These are phyloP conservation scores for Diplolepis rosae DNA, from an alignment of 2,888 invertebrate genomes.

Conservation along the genomic window DNA sequence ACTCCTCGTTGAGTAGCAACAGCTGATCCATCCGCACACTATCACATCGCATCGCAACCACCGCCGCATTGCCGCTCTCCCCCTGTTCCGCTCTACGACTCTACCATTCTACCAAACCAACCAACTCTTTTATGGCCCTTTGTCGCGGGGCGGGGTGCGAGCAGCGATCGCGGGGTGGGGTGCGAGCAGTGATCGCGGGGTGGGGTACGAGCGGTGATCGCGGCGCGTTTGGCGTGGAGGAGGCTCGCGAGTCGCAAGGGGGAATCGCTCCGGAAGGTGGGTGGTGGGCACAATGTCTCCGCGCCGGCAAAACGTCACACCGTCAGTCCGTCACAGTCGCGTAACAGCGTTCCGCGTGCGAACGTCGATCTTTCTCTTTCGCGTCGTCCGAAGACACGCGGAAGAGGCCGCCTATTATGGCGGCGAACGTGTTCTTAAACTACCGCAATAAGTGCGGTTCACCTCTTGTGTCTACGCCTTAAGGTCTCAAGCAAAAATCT, in stretches of 20 bases:
- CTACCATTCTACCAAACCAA: conserved; percentile 34
- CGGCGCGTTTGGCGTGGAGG: conserved; percentile 11
- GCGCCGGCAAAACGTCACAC: conserved; percentile 34
- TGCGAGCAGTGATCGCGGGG: neutral
- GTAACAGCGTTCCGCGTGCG: conserved; percentile 54
- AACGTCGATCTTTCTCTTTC: conserved; percentile 45
- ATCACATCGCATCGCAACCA: conserved; percentile 59
- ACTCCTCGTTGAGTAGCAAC: conserved; percentile 56
- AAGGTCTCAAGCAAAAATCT: neutral
- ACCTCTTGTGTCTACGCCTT: neutral
- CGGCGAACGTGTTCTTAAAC: conserved; percentile 16
- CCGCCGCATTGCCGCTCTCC: conserved; percentile 68
- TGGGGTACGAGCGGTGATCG: conserved; percentile 11
- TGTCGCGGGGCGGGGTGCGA: neutral
- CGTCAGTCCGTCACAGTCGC: conserved; percentile 48
- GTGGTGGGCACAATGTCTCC: conserved; percentile 2
- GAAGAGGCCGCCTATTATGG: conserved; percentile 39
- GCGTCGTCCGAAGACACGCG: conserved; percentile 34
- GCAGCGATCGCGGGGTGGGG: neutral
- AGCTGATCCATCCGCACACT: conserved; percentile 61
- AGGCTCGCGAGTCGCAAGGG: conserved; percentile 27
- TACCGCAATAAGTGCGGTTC: neutral
- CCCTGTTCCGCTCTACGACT: too few species aligned
- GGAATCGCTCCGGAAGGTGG: neutral
- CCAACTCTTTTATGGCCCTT: neutral